Percentiles rank a stretch among this genome's conserved stretches.
Conservation (phyloP, 2,797 vertebrate species). For the Hirundo rustica region DNA sequence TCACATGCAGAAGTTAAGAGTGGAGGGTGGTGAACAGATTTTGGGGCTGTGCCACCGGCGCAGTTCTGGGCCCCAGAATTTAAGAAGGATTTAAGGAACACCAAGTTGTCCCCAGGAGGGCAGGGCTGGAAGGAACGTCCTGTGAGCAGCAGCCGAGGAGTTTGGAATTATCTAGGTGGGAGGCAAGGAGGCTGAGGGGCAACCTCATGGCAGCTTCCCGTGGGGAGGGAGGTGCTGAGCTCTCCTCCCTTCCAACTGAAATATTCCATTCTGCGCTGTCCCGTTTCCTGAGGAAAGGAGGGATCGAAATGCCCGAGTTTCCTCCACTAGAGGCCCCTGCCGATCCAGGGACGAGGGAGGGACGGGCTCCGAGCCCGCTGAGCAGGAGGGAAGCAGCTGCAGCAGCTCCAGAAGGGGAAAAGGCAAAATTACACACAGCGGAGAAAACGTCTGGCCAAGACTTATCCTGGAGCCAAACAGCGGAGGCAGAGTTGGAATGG, state of each 20-base stretch:
- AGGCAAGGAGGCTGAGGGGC: background rate
- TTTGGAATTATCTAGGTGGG: background rate
- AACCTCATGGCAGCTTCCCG: background rate
- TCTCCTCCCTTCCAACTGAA: background rate
- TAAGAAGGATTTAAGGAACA: background rate
- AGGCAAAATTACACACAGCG: background rate
- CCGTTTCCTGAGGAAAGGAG: background rate
- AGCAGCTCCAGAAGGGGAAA: background rate
- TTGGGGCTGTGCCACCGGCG: background rate
- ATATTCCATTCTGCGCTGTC: rapidly evolving
- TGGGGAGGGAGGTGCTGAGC: background rate
- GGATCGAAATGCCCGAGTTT: background rate
- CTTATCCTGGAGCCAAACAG: background rate
- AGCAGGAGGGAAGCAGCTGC: background rate
- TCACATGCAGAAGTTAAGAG: background rate
- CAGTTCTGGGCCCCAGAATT: background rate
- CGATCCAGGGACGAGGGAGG: background rate
- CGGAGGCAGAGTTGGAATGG: background rate
- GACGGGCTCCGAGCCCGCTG: rapidly evolving
- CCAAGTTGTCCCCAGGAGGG: background rate
- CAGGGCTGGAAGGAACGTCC: background rate
- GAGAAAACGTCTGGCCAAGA: background rate
- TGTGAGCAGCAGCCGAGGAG: background rate
- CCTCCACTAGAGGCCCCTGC: conserved; percentile 34
- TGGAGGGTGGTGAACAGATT: background rate